These are phyloP conservation scores for Cheilosia vulpina DNA, from an alignment of 2,888 invertebrate species.

Conservation along the genomic window DNA sequence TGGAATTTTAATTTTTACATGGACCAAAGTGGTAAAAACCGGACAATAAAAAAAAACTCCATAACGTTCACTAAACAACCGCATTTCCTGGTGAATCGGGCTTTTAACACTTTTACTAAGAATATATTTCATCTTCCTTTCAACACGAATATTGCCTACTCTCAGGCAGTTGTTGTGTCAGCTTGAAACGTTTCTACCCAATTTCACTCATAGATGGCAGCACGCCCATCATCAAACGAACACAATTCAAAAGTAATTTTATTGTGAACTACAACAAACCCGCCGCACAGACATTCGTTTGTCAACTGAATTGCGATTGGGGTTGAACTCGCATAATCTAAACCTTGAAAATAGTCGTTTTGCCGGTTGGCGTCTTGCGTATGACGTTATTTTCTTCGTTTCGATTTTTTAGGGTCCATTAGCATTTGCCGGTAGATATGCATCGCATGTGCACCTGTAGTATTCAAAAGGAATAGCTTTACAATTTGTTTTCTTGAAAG, in stretches of 20 bases:
- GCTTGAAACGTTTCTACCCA: not conserved
- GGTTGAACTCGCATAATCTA: slow-evolving; percentile 3
- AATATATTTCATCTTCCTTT: not conserved
- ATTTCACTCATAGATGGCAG: not conserved
- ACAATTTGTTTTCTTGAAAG: slow-evolving; percentile 1
- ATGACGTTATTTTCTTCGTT: not conserved
- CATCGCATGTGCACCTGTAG: slow-evolving; percentile 10
- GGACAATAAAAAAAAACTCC: no score
- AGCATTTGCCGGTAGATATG: slow-evolving; percentile 36
- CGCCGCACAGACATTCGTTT: not conserved
- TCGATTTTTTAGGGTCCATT: not conserved
- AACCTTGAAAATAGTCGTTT: slow-evolving; percentile 16
- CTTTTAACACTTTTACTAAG: slow-evolving; percentile 13
- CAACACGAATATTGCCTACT: not conserved
- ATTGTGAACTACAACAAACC: not conserved
- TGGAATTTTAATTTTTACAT: no score
- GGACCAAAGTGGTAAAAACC: no score
- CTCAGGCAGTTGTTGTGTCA: not conserved
- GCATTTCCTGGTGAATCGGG: no score
- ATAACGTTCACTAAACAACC: no score
- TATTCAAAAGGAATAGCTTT: not conserved
- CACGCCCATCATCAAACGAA: not conserved
- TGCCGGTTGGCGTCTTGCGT: slow-evolving; percentile 25
- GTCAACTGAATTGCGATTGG: not conserved
- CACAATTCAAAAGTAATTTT: not conserved